A percentile compares a stretch with the other conserved stretches of the same genome.
Evolutionary conservation across 2,888 invertebrate genomes (phyloP).

Genomic region (Lasius fuliginosus): DNA sequence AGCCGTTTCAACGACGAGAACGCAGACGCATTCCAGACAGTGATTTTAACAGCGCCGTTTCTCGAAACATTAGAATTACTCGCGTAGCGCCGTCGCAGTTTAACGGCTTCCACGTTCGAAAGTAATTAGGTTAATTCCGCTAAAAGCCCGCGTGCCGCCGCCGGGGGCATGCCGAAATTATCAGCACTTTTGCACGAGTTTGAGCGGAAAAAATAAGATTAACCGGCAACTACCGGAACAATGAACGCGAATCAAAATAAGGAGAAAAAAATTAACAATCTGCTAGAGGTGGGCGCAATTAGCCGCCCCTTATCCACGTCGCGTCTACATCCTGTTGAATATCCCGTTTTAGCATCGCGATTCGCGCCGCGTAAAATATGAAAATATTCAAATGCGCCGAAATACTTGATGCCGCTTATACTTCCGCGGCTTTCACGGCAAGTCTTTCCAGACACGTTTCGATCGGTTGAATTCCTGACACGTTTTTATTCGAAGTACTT

Average conservation of each 20-base stretch:
- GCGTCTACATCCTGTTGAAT: slow-evolving; percentile 6
- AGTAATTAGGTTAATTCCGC: slow-evolving; percentile 76
- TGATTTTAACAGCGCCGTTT: slow-evolving; percentile 76
- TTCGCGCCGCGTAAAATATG: slow-evolving; percentile 38
- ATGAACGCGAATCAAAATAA: slow-evolving; percentile 21
- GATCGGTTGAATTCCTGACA: slow-evolving; percentile 44
- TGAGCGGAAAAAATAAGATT: slow-evolving; percentile 59
- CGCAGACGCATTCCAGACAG: slow-evolving; percentile 75
- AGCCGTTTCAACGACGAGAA: slow-evolving; percentile 62
- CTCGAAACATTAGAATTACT: slow-evolving; percentile 74
- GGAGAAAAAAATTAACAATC: slow-evolving; percentile 38
- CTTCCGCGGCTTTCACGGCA: not conserved
- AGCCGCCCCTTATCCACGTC: not conserved
- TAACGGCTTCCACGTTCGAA: slow-evolving; percentile 73
- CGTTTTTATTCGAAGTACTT: slow-evolving; percentile 48
- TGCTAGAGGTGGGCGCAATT: slow-evolving; percentile 9
- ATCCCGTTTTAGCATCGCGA: not conserved
- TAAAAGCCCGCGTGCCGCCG: slow-evolving; percentile 64
- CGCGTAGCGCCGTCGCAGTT: slow-evolving; percentile 65
- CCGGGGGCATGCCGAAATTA: slow-evolving; percentile 63
- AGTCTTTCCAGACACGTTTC: slow-evolving; percentile 48
- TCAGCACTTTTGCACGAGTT: slow-evolving; percentile 60
- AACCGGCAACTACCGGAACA: slow-evolving; percentile 16
- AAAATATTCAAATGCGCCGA: slow-evolving; percentile 27
- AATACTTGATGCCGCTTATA: slow-evolving; percentile 1